A percentile compares a stretch with the other conserved stretches of the same genome.
phyloP scores from a whole-genome alignment of 2,113 vertebrate species.

The Saccopteryx bilineata region DNA sequence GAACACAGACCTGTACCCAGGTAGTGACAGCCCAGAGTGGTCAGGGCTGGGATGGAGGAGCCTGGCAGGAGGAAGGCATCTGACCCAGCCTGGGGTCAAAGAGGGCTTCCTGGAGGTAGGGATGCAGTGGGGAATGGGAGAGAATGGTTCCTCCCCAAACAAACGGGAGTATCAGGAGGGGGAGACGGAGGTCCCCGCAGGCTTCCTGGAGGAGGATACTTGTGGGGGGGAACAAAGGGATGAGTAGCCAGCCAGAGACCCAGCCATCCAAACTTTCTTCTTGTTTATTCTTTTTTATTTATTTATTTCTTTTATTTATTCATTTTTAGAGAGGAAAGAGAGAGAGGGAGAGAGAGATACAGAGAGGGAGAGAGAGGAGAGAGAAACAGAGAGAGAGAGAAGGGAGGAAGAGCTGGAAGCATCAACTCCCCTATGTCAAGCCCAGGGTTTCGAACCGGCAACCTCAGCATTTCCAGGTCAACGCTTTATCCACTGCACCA shows the following conservation, averaged over 20 bases:
- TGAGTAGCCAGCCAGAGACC: background rate
- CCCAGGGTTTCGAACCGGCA: no score
- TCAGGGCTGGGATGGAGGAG: background rate
- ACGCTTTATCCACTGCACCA: no score
- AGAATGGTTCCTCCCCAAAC: background rate
- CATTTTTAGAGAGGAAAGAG: no score
- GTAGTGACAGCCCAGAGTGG: background rate
- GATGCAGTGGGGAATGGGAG: background rate
- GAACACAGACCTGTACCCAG: background rate
- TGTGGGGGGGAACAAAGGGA: background rate
- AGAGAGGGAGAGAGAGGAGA: no score
- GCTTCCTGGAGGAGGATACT: background rate
- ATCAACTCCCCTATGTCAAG: no score
- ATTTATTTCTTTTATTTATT: no score
- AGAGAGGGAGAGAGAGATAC: no score
- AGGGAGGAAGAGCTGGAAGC: no score
- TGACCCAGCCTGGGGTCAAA: background rate
- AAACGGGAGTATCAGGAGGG: background rate
- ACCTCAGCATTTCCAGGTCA: no score
- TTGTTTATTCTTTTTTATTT: no score
- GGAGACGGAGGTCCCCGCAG: background rate
- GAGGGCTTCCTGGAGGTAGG: background rate
- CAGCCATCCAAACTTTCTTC: background rate
- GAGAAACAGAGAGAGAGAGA: no score
- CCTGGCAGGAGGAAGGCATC: background rate